Evolutionary conservation across 1,140 invertebrate species (phyloP), one percentile per base, ranked within the genome.

Genomic region (Brachionus calyciflorus): DNA sequence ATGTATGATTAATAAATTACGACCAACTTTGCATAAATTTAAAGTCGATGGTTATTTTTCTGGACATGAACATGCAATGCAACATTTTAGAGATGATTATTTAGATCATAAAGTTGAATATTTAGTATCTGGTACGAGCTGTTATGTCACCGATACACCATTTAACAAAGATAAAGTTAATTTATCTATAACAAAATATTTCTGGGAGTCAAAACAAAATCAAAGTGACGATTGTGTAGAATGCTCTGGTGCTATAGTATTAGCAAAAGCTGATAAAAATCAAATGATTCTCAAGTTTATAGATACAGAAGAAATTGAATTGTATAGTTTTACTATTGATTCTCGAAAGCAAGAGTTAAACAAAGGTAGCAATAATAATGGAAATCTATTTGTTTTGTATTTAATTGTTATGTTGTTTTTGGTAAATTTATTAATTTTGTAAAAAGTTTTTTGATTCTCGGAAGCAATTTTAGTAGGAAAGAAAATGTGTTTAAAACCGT

Each of bases 11-110:
- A 69, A 85, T 3, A 63, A 80, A 28, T 80, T 87, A 5, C 79
- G 81, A 73, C 85, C 85, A 14, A 78, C 87, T 70, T 77, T 87
- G 21, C 79, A 85, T 24, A 82, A 85, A 41, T 86, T 86, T 80
- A 79, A 82, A 28, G 87, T 85, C 0, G 82, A 81, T 49, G 86
- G 85, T 9, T 87, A 88, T 78, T 79, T 87, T 26, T 81, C 80
- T 78, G 87, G 87, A 19, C 87, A 87, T 79, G 87, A 87, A 76
- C 87, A 87, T 79, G 84, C 82, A 77, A 68, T 85, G 14, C 83
- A 86, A 24, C 60, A 65, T 65, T 65, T 65, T 65, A 65, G n/a
- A 14, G 33, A 65, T 44, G 24, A 24, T 26, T 44, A 44, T 44
- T 10, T 44, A 44, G 21, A 65, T n/a, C 40, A 65, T 14, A 44